Conservation (phyloP, 2,888 invertebrate species). For the Brachypterus glaber region DNA sequence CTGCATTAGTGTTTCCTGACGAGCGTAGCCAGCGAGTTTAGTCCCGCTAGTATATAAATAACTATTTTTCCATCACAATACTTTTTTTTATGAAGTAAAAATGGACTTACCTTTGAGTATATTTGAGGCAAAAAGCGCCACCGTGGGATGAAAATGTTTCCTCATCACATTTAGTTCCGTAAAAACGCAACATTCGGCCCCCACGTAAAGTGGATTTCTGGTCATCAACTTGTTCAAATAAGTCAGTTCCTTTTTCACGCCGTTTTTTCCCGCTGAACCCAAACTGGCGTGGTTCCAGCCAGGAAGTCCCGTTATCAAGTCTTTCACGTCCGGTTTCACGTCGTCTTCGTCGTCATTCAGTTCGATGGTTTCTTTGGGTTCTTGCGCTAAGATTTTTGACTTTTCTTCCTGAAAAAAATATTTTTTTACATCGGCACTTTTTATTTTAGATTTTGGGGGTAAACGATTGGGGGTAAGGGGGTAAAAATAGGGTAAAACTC, state of each 20-base stretch:
- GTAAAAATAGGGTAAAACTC: too few relatives aligned
- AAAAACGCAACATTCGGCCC: slow-evolving; percentile 61
- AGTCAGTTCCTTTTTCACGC: too few relatives aligned
- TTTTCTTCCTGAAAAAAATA: slow-evolving; percentile 24
- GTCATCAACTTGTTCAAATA: too few relatives aligned
- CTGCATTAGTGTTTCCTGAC: too few relatives aligned
- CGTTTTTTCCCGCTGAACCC: too few relatives aligned
- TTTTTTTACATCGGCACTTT: too few relatives aligned
- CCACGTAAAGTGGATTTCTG: slow-evolving; percentile 79
- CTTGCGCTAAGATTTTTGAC: slow-evolving; percentile 15
- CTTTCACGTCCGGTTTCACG: slow-evolving; percentile 27
- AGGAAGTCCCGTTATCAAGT: slow-evolving; percentile 21
- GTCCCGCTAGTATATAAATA: too few relatives aligned
- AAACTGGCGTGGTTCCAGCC: slow-evolving; percentile 33
- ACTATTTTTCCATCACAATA: too few relatives aligned
- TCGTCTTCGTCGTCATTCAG: slow-evolving; percentile 31
- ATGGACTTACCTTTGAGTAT: slow-evolving; percentile 54
- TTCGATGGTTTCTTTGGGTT: slow-evolving; percentile 29
- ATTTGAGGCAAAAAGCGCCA: slow-evolving; percentile 75
- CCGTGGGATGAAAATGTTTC: slow-evolving; percentile 85
- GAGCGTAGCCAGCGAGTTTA: too few relatives aligned
- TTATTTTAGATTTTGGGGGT: too few relatives aligned
- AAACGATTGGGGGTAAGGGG: too few relatives aligned
- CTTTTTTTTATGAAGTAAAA: slow-evolving; percentile 7
- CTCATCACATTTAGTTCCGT: slow-evolving; percentile 65